Percentiles rank a stretch among this genome's conserved stretches.
These are phyloP conservation scores for Bombus picipes DNA, from an alignment of 1,140 invertebrate genomes.

Conservation along the genomic window DNA sequence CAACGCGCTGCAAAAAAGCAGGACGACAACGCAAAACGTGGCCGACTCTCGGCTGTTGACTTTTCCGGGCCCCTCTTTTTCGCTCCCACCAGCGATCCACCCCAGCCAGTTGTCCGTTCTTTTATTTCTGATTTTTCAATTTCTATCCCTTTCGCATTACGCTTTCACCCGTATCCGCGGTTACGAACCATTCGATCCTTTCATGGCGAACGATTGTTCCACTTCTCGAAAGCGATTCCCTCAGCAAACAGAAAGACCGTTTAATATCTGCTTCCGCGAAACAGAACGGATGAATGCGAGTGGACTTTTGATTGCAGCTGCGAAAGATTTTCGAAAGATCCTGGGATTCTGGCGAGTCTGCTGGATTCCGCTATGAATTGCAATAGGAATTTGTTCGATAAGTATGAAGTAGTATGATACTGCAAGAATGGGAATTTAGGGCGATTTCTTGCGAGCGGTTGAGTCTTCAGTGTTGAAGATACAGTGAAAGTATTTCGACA, in stretches of 20 bases:
- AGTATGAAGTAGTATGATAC: no score
- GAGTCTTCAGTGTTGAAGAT: no score
- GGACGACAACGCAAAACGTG: conserved; percentile 45
- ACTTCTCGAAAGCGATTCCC: background rate
- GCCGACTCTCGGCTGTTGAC: conserved; percentile 33
- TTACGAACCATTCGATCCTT: conserved; percentile 18
- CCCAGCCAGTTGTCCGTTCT: background rate
- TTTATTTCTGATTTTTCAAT: conserved; percentile 51
- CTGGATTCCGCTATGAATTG: background rate
- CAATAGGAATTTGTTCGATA: no score
- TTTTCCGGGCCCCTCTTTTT: conserved; percentile 5
- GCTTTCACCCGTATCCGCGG: conserved; percentile 2
- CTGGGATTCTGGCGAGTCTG: no score
- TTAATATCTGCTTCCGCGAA: conserved; percentile 5
- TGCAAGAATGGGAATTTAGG: no score
- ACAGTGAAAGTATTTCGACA: no score
- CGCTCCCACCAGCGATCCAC: no score
- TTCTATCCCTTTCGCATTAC: conserved; percentile 39
- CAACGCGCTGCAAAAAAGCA: conserved; percentile 46
- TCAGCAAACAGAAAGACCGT: background rate
- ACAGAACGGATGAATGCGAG: background rate
- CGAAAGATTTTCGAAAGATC: background rate
- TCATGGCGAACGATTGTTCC: conserved; percentile 21
- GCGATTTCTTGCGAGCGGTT: no score
- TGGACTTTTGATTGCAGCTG: no score